phyloP scores from a whole-genome alignment of 1,140 invertebrate species.

The Eubasilissa regina region DNA sequence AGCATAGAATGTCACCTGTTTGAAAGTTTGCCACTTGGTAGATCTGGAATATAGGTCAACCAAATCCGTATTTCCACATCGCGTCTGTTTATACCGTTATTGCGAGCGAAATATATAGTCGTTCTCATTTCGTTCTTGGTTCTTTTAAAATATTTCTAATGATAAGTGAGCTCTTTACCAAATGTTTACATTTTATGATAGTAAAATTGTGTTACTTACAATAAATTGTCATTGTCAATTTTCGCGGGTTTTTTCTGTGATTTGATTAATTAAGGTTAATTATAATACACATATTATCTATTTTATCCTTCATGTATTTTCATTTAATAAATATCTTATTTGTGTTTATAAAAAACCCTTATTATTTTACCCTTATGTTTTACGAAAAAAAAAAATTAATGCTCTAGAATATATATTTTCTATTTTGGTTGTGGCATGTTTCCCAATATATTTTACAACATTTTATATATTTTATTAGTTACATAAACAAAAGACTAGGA shows the following conservation, averaged over 20 bases:
- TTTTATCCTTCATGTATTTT: no score
- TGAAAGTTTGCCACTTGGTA: slow-evolving; percentile 54
- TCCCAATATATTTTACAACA: no score
- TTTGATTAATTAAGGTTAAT: background rate
- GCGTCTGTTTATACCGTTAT: slow-evolving; percentile 45
- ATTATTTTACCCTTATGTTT: no score
- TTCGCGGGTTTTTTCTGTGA: slow-evolving; percentile 28
- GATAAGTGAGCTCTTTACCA: background rate
- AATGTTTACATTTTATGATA: slow-evolving; percentile 31
- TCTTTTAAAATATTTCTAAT: slow-evolving; percentile 36
- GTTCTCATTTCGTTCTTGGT: slow-evolving; percentile 1
- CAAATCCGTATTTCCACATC: slow-evolving; percentile 52
- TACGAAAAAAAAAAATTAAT: no score
- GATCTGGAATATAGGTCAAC: slow-evolving; percentile 52
- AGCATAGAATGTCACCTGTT: slow-evolving; percentile 54
- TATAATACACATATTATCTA: no score
- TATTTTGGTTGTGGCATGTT: no score
- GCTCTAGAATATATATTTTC: no score
- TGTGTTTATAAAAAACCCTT: no score
- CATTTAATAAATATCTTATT: no score
- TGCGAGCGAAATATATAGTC: slow-evolving; percentile 25
- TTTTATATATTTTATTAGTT: no score
- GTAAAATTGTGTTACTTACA: slow-evolving; percentile 20
- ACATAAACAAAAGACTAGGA: no score
- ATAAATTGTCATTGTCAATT: slow-evolving; percentile 21